Base-by-base conservation (phyloP, 2,113 vertebrate species). In the Isichthys henryi region DNA sequence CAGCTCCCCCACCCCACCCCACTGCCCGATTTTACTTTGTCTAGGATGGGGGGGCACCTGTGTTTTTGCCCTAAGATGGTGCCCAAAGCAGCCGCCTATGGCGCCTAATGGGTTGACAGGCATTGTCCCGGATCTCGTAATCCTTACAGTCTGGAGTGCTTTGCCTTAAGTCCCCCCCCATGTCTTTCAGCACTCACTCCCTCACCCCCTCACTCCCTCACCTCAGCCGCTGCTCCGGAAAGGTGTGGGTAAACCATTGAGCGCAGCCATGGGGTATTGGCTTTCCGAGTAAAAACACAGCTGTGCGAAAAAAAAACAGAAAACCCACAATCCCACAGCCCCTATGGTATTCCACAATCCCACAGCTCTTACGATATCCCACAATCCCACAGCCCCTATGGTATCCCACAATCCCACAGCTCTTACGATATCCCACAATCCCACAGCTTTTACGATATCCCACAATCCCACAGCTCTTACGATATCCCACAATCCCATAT, bases 211-310 rank as follows among this genome's bases (percentile, higher is more conserved):
- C 58, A 66, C 23, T 66, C 58, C n/a, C 23, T 77, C 5, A 77
- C 70, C 70, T 77, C 70, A 77, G 31, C 15, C 3, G 6, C 70
- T 39, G 15, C 70, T 77, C 31, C 11, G 27, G 70, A 35, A 82
- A 87, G 80, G 91, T 74, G 49, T 91, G 90, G 92, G 91, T 89
- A 93, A 92, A 94, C 93, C 93, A 94, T 94, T 94, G 94, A 94
- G 94, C 91, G 91, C 92, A 94, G 94, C 94, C 92, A 93, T 35
- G 74, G 92, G 93, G 94, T 95, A 95, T 95, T 93, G 94, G 95
- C 95, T 95, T 94, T 94, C 94, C 94, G 94, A 94, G 94, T 77
- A 94, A 95, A 95, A 95, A 96, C 95, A 95, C 94, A 93, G 93
- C 94, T 94, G 94, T 94, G 93, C 91, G 92, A 94, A 94, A 70